Percentiles rank a stretch among this genome's conserved stretches.
These are phyloP conservation scores for Mesodorylaimus sp. DNA, from an alignment of 2,888 invertebrate species.

Conservation along the genomic window DNA sequence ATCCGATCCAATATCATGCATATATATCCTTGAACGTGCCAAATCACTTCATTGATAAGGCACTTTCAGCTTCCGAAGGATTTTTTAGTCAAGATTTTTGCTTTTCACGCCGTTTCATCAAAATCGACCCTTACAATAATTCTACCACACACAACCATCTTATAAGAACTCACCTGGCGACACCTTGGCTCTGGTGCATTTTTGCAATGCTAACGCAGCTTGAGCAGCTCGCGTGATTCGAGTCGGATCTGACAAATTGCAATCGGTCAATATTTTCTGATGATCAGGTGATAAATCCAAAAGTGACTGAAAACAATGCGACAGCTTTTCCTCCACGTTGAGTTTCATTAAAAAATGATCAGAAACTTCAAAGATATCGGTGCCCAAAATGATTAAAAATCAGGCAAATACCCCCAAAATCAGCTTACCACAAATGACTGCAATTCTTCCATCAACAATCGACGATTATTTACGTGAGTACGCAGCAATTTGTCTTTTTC, in stretches of 20 bases:
- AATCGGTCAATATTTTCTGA: constrained; percentile 18
- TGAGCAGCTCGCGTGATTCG: constrained; percentile 22
- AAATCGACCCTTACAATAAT: too few relatives aligned
- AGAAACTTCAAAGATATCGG: too few relatives aligned
- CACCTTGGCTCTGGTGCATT: background rate
- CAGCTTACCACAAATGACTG: constrained; percentile 57
- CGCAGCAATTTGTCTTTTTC: constrained; percentile 71
- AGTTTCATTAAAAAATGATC: background rate
- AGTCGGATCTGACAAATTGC: constrained; percentile 23
- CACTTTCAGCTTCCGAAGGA: too few relatives aligned
- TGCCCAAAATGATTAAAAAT: too few relatives aligned
- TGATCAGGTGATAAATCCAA: constrained; percentile 15
- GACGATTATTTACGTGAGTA: constrained; percentile 65
- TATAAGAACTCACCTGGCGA: constrained; percentile 1
- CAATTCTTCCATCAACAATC: constrained; percentile 55
- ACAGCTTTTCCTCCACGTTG: background rate
- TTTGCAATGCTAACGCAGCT: constrained; percentile 20
- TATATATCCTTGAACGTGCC: too few relatives aligned
- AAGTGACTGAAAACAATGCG: constrained; percentile 2
- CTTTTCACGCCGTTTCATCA: too few relatives aligned
- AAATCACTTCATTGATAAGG: too few relatives aligned
- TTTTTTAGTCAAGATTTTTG: too few relatives aligned
- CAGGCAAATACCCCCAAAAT: constrained; percentile 14
- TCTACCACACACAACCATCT: too few relatives aligned
- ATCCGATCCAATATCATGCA: too few relatives aligned